Evolutionary conservation across 2,797 vertebrate genomes (phyloP), one percentile per base, ranked within the genome.

Genomic region (Telmatherina bonti): DNA sequence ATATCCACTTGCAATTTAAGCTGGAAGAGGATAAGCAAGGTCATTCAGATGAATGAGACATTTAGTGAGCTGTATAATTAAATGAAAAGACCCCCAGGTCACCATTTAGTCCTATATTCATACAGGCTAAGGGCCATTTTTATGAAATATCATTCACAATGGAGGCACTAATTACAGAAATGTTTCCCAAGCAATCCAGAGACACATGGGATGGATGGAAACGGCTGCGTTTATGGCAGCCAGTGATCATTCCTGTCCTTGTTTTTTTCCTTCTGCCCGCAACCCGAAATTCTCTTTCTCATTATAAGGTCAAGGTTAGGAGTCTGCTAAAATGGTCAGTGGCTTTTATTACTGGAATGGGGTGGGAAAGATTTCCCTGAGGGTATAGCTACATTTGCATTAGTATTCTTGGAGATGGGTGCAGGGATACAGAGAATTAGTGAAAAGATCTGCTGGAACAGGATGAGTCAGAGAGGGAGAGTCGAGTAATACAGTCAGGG

Each of bases 11-110:
- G 81, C 67, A 81, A 79, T 82, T 78, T 83, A 74, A 89, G 81
- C 76, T 71, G 81, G 67, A 74, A 72, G 72, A 87, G 70, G 74
- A 62, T 11, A 27, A 61, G 62, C 81, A 87, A 91, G 89, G 91
- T 88, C 88, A 72, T 70, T 85, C 56, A 76, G 86, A 88, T 81
- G 76, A 82, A 91, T 87, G 87, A 72, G 81, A 74, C 4, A 89
- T 91, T 89, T 88, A 88, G 68, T 24, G 51, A 63, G 86, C 83
- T 75, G 70, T 78, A 67, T 88, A 88, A 89, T 88, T 89, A 88
- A 89, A 91, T 79, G 66, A 78, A 84, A 76, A 76, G 73, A 87
- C 88, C 89, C 83, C 72, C 61, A 69, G 81, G 86, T 87, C 71
- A 85, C 54, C 5, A 11, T 79, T 83, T 74, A 30, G 83, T 83